These are phyloP conservation scores for Ryuthela nishihirai DNA, from an alignment of 2,888 invertebrate genomes.

Conservation along the genomic window DNA sequence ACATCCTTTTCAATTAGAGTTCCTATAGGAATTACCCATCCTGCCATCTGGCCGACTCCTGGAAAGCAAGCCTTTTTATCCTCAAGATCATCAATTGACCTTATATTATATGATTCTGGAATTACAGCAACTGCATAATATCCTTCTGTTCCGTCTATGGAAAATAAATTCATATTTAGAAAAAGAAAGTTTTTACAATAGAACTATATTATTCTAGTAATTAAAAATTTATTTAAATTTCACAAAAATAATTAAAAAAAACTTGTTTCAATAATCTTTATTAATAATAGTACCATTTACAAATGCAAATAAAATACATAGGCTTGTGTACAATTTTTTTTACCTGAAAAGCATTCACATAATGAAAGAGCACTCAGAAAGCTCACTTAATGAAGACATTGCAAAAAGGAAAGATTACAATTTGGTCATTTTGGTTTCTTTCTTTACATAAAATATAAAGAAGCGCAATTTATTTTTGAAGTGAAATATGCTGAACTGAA, in stretches of 20 bases:
- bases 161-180: too few relatives aligned
- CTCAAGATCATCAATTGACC: constrained; percentile 62
- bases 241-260: background rate
- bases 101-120: constrained; percentile 54
- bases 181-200: constrained; percentile 4
- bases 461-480: too few relatives aligned
- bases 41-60: constrained; percentile 85
- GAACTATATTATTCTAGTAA: background rate
- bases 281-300: too few relatives aligned
- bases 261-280: background rate
- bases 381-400: too few relatives aligned
- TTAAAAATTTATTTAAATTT: background rate
- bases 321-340: too few relatives aligned
- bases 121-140: constrained; percentile 81
- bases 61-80: constrained; percentile 84
- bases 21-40: constrained; percentile 88
- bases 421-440: too few relatives aligned
- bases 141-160: constrained; percentile 43
- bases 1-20: constrained; percentile 77
- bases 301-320: too few relatives aligned
- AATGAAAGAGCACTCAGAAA: too few relatives aligned
- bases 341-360: too few relatives aligned
- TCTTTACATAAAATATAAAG: too few relatives aligned
- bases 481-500: too few relatives aligned
- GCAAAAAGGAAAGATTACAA: too few relatives aligned